These are phyloP conservation scores for Oreotrochilus melanogaster DNA, from an alignment of 2,113 vertebrate genomes.

Conservation along the genomic window DNA sequence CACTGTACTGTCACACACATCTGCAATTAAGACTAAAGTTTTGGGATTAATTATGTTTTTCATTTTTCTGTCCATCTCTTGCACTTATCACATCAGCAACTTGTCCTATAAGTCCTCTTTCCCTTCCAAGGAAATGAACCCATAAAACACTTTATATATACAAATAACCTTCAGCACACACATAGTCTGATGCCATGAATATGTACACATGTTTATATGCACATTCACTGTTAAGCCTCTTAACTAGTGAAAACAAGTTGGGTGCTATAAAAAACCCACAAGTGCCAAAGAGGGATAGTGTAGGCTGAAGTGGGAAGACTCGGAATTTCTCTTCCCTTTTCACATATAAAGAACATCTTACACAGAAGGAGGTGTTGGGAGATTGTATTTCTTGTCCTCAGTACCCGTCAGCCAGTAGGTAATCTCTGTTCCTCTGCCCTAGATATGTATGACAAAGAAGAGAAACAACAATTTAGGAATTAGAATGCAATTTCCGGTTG, in stretches of 20 bases:
- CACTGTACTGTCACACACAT: background rate
- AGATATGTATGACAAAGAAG: slow-evolving; percentile 41
- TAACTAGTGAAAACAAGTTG: background rate
- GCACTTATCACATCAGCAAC: background rate
- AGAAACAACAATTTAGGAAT: background rate
- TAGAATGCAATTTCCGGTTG: background rate
- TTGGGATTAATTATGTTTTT: background rate
- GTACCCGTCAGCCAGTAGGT: slow-evolving; percentile 96
- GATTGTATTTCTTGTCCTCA: slow-evolving; percentile 85
- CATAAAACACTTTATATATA: background rate
- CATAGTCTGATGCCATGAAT: background rate
- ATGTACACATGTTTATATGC: background rate
- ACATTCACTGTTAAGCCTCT: background rate
- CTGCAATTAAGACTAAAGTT: background rate
- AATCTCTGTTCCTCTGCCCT: slow-evolving; percentile 95
- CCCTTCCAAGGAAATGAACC: background rate
- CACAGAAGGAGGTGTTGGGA: slow-evolving; percentile 92
- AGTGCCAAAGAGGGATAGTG: background rate
- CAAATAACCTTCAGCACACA: background rate
- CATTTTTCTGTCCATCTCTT: background rate
- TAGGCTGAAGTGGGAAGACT: background rate
- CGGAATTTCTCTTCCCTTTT: background rate
- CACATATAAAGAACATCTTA: slow-evolving; percentile 75
- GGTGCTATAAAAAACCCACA: background rate
- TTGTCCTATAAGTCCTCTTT: background rate